Conservation (phyloP, 1,140 invertebrate species). For the Hylaeus volcanicus region DNA sequence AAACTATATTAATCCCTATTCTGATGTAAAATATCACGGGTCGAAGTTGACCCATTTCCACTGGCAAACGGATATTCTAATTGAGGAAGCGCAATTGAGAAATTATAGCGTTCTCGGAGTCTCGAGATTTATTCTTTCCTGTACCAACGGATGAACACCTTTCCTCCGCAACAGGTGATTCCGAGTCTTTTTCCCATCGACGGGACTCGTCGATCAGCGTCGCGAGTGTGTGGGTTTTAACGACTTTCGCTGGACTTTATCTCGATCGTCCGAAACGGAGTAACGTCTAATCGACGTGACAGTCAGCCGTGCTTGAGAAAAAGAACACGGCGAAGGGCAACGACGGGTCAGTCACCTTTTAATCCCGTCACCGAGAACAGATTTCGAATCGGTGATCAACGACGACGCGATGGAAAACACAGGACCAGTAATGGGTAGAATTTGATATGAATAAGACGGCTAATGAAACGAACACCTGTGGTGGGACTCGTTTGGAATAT, state of each 20-base stretch:
- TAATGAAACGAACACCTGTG: too few relatives aligned
- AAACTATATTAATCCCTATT: too few relatives aligned
- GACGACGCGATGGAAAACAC: conserved; percentile 13
- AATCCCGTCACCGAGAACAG: conserved; percentile 9
- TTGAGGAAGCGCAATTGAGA: too few relatives aligned
- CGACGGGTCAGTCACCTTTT: conserved; percentile 51
- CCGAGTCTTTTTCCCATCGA: not conserved
- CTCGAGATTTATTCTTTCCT: too few relatives aligned
- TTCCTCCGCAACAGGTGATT: conserved; percentile 10
- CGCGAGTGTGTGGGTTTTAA: not conserved
- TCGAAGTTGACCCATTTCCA: too few relatives aligned
- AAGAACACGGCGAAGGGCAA: conserved; percentile 22
- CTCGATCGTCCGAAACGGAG: not conserved
- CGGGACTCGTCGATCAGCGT: not conserved
- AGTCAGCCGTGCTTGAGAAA: conserved; percentile 35
- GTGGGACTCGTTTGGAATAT: too few relatives aligned
- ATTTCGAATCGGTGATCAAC: conserved; percentile 42
- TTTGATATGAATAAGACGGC: too few relatives aligned
- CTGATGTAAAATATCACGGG: too few relatives aligned
- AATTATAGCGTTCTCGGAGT: too few relatives aligned
- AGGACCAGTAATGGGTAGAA: too few relatives aligned
- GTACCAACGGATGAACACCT: too few relatives aligned
- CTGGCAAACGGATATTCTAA: too few relatives aligned
- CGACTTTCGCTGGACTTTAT: not conserved
- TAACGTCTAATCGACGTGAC: not conserved